Base-by-base conservation (phyloP, 30 jellyfish, hydroid and myxozoan species). In the Aurelia sp. region DNA sequence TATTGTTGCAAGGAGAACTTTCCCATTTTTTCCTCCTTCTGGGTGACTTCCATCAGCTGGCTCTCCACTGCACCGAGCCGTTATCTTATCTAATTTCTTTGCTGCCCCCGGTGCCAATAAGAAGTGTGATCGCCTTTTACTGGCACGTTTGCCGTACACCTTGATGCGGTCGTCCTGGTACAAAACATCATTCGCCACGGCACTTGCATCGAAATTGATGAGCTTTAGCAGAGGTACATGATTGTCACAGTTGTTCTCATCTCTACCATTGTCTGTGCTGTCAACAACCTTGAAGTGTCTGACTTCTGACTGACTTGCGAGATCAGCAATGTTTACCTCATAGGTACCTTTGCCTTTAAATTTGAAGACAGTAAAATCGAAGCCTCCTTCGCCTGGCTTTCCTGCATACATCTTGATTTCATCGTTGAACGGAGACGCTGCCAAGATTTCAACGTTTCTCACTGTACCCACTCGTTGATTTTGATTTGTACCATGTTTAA, bases 181-280 rank as follows among this genome's bases (percentile, higher is more conserved):
- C 24, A 40, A 58, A 17, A 74, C 55, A 33, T 74, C 85, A 74
- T 74, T 74, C 6, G 72, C 85, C 18, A 44, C 72, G 4, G 85
- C 85, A 74, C 31, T 31, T 11, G 15, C 40, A 5, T 22, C 51
- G n/a, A 74, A 52, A 31, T 50, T 50, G 20, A 10, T 24, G 22
- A 74, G 19, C 11, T 12, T 16, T 24, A 74, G 85, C 8, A 50
- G n/a, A 18, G 85, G 72, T 2, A n/a, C 24, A 48, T 41, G 72
- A 40, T 52, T 53, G 8, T 18, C 21, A 17, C 85, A 74, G 8
- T 52, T 8, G 31, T 74, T 33, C 4, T 10, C 30, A 15, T 66
- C 21, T 15, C 30, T n/a, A 4, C 63, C 76, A 52, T 50, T 50
- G 24, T 74, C 73, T 17, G 85, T 50, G 53, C 53, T 74, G 72